These are phyloP conservation scores for Apodemia mormo DNA, from an alignment of 2,888 invertebrate genomes.

Conservation along the genomic window DNA sequence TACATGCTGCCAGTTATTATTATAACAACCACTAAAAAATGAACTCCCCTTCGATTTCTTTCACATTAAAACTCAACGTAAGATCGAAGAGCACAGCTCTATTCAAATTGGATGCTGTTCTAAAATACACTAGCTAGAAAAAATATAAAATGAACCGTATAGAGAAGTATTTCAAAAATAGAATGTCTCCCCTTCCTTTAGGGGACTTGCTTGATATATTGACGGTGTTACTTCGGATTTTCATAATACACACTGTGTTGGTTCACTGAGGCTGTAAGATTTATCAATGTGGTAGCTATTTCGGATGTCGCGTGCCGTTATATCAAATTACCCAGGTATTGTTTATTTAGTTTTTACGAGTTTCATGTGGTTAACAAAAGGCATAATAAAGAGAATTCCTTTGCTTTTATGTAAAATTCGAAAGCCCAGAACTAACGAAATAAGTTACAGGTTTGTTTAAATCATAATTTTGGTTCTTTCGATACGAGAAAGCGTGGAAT, in stretches of 20 bases:
- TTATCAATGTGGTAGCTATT: constrained; percentile 80
- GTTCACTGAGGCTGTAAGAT: constrained; percentile 77
- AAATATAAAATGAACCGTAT: constrained; percentile 74
- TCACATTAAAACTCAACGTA: constrained; percentile 22
- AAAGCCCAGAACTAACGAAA: too few relatives aligned
- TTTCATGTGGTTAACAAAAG: constrained; percentile 43
- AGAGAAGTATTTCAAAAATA: constrained; percentile 80
- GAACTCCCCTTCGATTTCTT: constrained; percentile 41
- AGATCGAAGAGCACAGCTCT: constrained; percentile 36
- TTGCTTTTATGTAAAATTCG: neutral
- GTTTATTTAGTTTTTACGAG: constrained; percentile 56
- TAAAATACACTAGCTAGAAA: constrained; percentile 73
- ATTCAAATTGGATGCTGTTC: constrained; percentile 50
- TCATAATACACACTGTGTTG: constrained; percentile 79
- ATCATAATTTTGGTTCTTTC: too few relatives aligned
- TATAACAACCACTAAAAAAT: constrained; percentile 59
- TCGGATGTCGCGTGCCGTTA: constrained; percentile 69
- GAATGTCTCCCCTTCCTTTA: constrained; percentile 67
- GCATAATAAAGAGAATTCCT: neutral
- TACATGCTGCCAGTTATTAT: constrained; percentile 74
- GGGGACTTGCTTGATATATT: constrained; percentile 77
- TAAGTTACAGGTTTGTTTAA: too few relatives aligned
- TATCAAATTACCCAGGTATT: constrained; percentile 66
- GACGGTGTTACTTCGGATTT: constrained; percentile 77
- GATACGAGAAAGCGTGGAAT: too few relatives aligned